phyloP scores from a whole-genome alignment of 1,140 invertebrate genomes.

The Drosophila quadrilineata region DNA sequence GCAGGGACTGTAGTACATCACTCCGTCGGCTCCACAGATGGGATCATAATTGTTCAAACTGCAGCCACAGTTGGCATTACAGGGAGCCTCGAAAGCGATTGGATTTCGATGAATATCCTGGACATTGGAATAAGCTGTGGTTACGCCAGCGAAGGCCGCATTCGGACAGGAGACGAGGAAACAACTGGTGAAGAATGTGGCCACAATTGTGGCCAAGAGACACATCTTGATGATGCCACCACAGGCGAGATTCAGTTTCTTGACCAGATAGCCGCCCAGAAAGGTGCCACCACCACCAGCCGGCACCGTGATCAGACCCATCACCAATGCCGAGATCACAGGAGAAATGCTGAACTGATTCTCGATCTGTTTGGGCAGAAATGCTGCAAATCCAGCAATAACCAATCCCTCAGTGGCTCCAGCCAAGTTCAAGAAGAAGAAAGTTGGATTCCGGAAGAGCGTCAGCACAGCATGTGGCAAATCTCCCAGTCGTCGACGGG shows the following conservation, averaged over 20 bases:
- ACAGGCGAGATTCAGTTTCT: conserved; percentile 87
- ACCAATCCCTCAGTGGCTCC: conserved; percentile 90
- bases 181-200: conserved; percentile 84
- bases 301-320: conserved; percentile 88
- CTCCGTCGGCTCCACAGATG: conserved; percentile 88
- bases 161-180: conserved; percentile 90
- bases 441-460: conserved; percentile 89
- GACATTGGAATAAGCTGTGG: conserved; percentile 82
- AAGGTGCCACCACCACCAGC: conserved; percentile 90
- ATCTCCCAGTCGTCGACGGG: conserved; percentile 82
- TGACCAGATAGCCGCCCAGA: conserved; percentile 90
- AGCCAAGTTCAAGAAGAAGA: conserved; percentile 90
- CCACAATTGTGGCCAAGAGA: conserved; percentile 84
- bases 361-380: conserved; percentile 92
- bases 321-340: conserved; percentile 87
- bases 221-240: conserved; percentile 90
- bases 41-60: conserved; percentile 83
- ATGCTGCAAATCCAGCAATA: conserved; percentile 90
- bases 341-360: conserved; percentile 91
- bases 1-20: conserved; percentile 92
- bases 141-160: conserved; percentile 88
- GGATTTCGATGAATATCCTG: no score
- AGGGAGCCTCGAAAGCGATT: conserved; percentile 80
- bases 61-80: conserved; percentile 87
- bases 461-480: conserved; percentile 86